Evolutionary conservation across 2,113 vertebrate genomes (phyloP), one percentile per base, ranked within the genome.

Genomic region (Hirundichthys speculiger): DNA sequence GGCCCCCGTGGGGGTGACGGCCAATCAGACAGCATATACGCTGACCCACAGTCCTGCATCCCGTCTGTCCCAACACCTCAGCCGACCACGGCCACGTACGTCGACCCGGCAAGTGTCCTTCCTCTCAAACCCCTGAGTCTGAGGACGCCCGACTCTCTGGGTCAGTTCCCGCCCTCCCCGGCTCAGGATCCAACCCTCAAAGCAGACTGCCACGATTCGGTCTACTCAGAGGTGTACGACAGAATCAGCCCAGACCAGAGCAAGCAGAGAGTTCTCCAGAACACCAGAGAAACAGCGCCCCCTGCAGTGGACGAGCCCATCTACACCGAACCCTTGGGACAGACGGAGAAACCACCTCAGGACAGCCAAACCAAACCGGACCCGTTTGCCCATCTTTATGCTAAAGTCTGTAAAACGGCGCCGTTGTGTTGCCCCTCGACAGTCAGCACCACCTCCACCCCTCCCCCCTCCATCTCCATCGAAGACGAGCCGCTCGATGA

Each of bases 11-110:
- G 8, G 20, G 21, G 25, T 50, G 47, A 15, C 2, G 2, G 18
- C 45, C 73, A 52, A 2, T 61, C 60, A 61, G 95, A 98, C 50
- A 85, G 89, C 0, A 80, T 96, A 0, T 98, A 98, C 39, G 94
- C 93, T 0, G 91, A 95, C 54, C 96, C 95, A 0, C 10, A 89
- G 3, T 93, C 94, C 57, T 93, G 90, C 82, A 46, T 89, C 20
- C 50, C 39, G 13, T 39, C 77, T 16, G 15, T 15, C 3, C 3
- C 43, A 2, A 80, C 58, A 24, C 45, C 2, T 0, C 43, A 14
- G 39, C 20, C 30, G 0, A 8, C 38, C 25, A 50, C 2, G 0
- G 68, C 60, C 52, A 41, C 69, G 27, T 90, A 87, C 21, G 69
- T 84, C 1, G 89, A 85, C 55, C 84, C 86, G 6, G 73, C 67